These are phyloP conservation scores for Scaptomyza hsui DNA, from an alignment of 1,140 invertebrate genomes.

Conservation along the genomic window DNA sequence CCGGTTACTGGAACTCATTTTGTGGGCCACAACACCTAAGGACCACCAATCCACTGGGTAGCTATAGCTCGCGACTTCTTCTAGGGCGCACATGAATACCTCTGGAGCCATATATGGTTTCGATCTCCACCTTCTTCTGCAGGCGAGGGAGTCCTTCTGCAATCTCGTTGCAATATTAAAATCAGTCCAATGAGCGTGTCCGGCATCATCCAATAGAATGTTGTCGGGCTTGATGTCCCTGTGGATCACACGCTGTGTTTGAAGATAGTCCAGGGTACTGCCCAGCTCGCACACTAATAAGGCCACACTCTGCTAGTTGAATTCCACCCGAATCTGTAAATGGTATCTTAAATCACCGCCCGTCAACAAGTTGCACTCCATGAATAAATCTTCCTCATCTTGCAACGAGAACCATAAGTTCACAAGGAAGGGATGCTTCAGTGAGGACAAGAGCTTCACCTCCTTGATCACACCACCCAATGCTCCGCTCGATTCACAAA, in stretches of 20 bases:
- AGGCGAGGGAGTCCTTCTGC: conserved; percentile 89
- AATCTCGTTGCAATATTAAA: conserved; percentile 95
- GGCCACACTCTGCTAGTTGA: conserved; percentile 89
- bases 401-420: conserved; percentile 97
- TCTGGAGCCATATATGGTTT: conserved; percentile 95
- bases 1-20: conserved; percentile 89
- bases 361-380: conserved; percentile 94
- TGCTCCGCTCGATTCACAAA: conserved; percentile 91
- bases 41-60: conserved; percentile 96
- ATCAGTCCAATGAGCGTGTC: conserved; percentile 94
- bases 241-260: conserved; percentile 90
- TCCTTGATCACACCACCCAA: conserved; percentile 93
- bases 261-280: conserved; percentile 92
- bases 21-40: conserved; percentile 91
- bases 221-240: conserved; percentile 96
- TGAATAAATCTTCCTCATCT: conserved; percentile 95
- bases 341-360: conserved; percentile 95
- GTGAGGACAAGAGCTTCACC: conserved; percentile 90
- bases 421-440: conserved; percentile 95
- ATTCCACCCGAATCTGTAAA: conserved; percentile 89
- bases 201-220: conserved; percentile 93
- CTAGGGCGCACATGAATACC: conserved; percentile 90
- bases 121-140: conserved; percentile 94
- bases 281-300: conserved; percentile 92
- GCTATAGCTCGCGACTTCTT: conserved; percentile 86